These are phyloP conservation scores for Prunella strophiata DNA, from an alignment of 2,797 vertebrate genomes.

Conservation along the genomic window DNA sequence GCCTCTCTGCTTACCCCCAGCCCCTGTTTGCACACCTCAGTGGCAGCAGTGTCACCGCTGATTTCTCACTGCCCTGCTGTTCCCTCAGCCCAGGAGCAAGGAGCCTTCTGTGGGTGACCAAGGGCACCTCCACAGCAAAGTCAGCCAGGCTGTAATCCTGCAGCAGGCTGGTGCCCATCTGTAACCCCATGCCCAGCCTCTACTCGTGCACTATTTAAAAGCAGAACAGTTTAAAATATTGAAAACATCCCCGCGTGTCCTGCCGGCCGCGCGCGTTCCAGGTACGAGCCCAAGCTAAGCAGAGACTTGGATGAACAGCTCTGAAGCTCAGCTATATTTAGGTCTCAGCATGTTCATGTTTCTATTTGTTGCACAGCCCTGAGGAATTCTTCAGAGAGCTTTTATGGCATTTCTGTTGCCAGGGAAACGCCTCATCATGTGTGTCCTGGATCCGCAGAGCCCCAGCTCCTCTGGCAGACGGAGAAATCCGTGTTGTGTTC, in stretches of 20 bases:
- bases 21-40: not conserved
- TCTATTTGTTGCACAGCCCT: constrained; percentile 68
- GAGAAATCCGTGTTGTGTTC: not conserved
- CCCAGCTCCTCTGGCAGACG: not conserved
- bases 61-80: not conserved
- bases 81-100: not conserved
- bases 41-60: not conserved
- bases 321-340: constrained; percentile 66
- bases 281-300: constrained; percentile 12
- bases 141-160: not conserved
- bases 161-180: not conserved
- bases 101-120: not conserved
- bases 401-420: constrained; percentile 68
- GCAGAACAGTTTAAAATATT: constrained; percentile 55
- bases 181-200: not conserved
- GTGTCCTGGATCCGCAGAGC: not conserved
- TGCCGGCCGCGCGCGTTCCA: not conserved
- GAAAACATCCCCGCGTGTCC: not conserved
- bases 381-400: constrained; percentile 66
- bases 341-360: constrained; percentile 61
- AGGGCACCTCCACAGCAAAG: constrained; percentile 27
- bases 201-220: not conserved
- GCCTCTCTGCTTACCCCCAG: not conserved
- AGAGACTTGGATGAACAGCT: constrained; percentile 20
- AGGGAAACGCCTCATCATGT: constrained; percentile 32